Base-by-base conservation (phyloP, 2,888 invertebrate species). In the Hofmannophila pseudospretella region DNA sequence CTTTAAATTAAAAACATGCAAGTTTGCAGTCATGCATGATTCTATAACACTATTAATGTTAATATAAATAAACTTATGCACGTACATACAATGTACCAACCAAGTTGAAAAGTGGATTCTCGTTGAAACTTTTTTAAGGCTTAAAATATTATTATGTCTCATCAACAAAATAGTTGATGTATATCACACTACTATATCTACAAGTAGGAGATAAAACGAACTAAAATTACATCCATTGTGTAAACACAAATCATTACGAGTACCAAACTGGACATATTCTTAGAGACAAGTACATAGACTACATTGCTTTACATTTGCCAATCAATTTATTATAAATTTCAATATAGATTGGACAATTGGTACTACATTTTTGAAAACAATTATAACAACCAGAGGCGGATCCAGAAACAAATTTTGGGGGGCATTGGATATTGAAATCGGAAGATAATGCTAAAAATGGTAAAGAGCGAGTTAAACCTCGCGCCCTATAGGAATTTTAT, bases 111-210 rank as follows among this genome's bases (percentile, higher is more conserved):
- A 58, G 58, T 60, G n/a, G n/a, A n/a, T n/a, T n/a, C n/a, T n/a
- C n/a, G n/a, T n/a, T n/a, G n/a, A n/a, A n/a, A n/a, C n/a, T n/a
- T n/a, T n/a, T n/a, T n/a, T n/a, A n/a, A n/a, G 70, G 64, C 69
- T 74, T 69, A 74, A 52, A 59, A 51, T 72, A 71, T 58, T 75
- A 77, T 77, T 73, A 78, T 72, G 70, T 72, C 68, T 68, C 64
- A 56, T 59, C 53, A 58, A 49, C 61, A 45, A 61, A 59, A 60
- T 57, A 58, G 50, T 55, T 52, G 48, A 58, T 44, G 50, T 53
- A 45, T 47, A 52, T 45, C n/a, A 22, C 5, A 19, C 8, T 44
- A 49, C 48, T 53, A 45, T 16, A 49, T 47, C 32, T 31, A 13
- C n/a, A 9, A 29, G 33, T 25, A 43, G 49, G 41, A 55, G 49